Conservation (phyloP, 2,797 vertebrate species). For the Phyllotis vaccarum region DNA sequence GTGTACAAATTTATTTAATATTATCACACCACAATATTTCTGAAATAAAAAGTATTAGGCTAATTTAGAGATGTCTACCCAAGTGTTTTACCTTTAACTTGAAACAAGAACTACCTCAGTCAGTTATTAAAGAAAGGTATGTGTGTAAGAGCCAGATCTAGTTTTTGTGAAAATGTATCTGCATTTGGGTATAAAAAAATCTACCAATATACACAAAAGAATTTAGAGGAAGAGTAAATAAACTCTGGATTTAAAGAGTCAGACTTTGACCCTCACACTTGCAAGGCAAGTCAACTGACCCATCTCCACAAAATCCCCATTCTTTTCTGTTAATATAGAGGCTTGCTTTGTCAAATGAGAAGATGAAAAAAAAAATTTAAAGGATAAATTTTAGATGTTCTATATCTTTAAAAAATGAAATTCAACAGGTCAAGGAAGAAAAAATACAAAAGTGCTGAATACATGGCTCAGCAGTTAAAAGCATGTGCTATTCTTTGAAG, state of each 20-base stretch:
- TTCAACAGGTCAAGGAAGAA: not conserved
- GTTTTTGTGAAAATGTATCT: constrained; percentile 83
- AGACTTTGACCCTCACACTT: not conserved
- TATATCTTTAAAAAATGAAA: not conserved
- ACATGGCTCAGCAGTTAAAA: not conserved
- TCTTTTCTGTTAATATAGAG: not conserved
- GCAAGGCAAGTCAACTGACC: no score
- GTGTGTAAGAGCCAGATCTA: constrained; percentile 87
- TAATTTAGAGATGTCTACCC: constrained; percentile 79
- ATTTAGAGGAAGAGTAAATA: not conserved
- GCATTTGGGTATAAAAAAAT: constrained; percentile 71
- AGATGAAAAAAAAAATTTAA: constrained; percentile 7
- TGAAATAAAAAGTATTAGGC: constrained; percentile 80
- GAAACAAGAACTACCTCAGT: constrained; percentile 81
- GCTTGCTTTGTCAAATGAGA: not conserved
- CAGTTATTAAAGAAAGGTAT: constrained; percentile 83
- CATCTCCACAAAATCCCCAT: not conserved
- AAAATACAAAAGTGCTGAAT: not conserved
- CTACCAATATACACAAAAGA: not conserved
- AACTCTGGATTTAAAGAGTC: not conserved
- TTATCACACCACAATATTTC: constrained; percentile 86
- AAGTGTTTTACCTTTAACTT: constrained; percentile 72
- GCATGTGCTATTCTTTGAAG: not conserved
- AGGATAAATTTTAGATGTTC: not conserved
- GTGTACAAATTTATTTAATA: constrained; percentile 81